phyloP scores from a whole-genome alignment of 2,888 invertebrate genomes.

The Tromatobia lineatoria region DNA sequence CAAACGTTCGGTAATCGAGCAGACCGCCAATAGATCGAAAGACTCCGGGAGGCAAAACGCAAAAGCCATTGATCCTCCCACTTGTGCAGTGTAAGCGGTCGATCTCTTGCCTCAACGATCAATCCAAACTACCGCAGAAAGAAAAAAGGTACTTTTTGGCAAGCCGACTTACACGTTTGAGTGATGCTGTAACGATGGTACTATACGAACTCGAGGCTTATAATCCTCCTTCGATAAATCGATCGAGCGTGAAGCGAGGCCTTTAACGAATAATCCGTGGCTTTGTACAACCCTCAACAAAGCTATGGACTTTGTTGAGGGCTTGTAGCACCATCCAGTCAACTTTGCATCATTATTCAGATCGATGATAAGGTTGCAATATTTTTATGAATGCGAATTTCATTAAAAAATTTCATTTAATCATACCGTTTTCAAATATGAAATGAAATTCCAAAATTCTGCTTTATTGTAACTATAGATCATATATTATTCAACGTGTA shows the following conservation, averaged over 20 bases:
- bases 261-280: constrained; percentile 50
- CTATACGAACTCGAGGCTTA: constrained; percentile 70
- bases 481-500: too few species aligned
- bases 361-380: constrained; percentile 22
- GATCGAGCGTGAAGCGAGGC: constrained; percentile 75
- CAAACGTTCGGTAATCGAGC: constrained; percentile 57
- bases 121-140: constrained; percentile 71
- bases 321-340: not conserved
- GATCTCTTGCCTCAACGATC: constrained; percentile 78
- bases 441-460: too few species aligned
- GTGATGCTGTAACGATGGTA: constrained; percentile 78
- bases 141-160: constrained; percentile 73
- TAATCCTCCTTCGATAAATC: constrained; percentile 77
- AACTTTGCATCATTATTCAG: constrained; percentile 6
- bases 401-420: not conserved
- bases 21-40: constrained; percentile 37
- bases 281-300: not conserved
- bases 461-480: too few species aligned
- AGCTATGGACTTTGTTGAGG: not conserved
- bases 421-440: not conserved
- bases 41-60: constrained; percentile 73
- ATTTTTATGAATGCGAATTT: not conserved
- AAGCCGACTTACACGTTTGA: constrained; percentile 80
- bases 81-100: constrained; percentile 64
- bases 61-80: constrained; percentile 78